Conservation (phyloP, 1,140 invertebrate genomes). For the Temnothorax curvispinosus region DNA sequence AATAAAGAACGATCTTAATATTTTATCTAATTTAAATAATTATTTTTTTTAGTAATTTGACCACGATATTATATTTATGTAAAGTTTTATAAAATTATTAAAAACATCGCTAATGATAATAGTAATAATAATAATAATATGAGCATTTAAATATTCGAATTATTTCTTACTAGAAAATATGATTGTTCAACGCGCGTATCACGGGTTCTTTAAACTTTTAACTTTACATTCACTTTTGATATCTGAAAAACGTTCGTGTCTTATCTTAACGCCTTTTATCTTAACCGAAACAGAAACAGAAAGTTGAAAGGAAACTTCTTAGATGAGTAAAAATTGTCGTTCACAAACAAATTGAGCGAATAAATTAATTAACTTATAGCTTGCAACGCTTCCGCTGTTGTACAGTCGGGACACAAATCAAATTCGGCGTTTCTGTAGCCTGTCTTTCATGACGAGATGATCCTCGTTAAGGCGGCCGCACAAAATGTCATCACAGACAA, state of each 20-base stretch:
- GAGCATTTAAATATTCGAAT: not conserved
- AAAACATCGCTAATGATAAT: not conserved
- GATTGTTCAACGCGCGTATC: not conserved
- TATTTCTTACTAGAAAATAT: not conserved
- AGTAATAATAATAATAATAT: not conserved
- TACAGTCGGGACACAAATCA: not conserved
- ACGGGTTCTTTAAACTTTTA: conserved; percentile 8
- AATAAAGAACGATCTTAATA: not conserved
- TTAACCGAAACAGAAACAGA: not conserved
- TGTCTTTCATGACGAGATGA: not conserved
- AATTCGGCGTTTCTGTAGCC: not conserved
- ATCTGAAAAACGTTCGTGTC: not conserved
- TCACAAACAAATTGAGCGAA: not conserved
- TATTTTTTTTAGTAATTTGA: not conserved
- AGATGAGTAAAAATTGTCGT: not conserved
- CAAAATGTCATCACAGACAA: conserved; percentile 31
- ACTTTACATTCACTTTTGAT: conserved; percentile 6
- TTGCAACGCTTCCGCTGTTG: not conserved
- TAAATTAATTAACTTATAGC: not conserved
- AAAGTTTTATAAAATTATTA: not conserved
- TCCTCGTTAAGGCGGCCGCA: not conserved
- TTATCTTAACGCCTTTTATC: conserved; percentile 1
- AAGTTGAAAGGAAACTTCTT: not conserved
- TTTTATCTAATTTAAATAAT: not conserved
- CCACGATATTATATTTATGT: not conserved